Base-by-base conservation (phyloP, 2,113 vertebrate species). In the Tauraco erythrolophus region DNA sequence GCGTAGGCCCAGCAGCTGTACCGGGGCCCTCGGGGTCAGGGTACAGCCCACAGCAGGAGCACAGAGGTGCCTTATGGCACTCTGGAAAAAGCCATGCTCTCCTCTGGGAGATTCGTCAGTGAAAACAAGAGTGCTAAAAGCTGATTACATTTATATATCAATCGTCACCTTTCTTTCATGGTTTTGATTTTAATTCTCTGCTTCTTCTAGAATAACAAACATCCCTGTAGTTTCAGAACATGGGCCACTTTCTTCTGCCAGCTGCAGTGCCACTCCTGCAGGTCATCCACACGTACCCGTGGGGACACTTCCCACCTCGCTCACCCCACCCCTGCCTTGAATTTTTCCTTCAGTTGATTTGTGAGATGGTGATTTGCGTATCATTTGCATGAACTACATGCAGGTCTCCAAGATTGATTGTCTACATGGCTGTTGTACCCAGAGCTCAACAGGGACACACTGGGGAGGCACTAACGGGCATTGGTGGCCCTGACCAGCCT, bases 361-460 rank as follows among this genome's bases (percentile, higher is more conserved):
- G 35, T 37, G 27, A 22, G 64, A 6, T n/a, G 12, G 27, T 24
- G 54, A 39, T 54, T n/a, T 54, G 28, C 12, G 14, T 24, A 13
- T 28, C 17, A 7, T 33, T 62, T 35, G 50, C 21, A 23, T 27
- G 28, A 76, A 5, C 41, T 6, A 41, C 30, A 43, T 43, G 41
- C 41, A 64, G 2, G 14, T 27, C 57, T 54, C 41, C 25, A 5
- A 31, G n/a, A 39, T 2, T 14, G 13, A 14, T 7, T 8, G 5
- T 27, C 62, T 48, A 19, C 25, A 21, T 1, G 18, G 14, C 14
- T 35, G 22, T 31, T 1, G 0, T 11, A 37, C 31, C 23, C 77
- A 43, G 22, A 57, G 35, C 35, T 25, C 4, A 2, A 2, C 10
- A 3, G 24, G 45, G 24, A 56, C 13, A 18, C 3, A 1, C 28